A percentile compares a stretch with the other conserved stretches of the same genome.
These are phyloP conservation scores for Noctuana brunneofusca DNA, from an alignment of 2,888 invertebrate species.

Conservation along the genomic window DNA sequence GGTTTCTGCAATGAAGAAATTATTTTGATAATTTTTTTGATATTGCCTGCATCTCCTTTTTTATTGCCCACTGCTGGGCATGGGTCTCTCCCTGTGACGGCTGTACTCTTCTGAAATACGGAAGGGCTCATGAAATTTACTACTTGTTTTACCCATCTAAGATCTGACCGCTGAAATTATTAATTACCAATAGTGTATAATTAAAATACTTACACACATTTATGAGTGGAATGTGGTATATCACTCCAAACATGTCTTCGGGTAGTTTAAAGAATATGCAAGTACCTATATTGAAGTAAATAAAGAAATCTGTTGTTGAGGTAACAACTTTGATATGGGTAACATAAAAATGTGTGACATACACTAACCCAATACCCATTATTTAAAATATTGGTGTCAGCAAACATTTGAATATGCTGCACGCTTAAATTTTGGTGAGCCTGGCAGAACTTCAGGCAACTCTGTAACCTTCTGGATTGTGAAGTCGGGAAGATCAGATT, in stretches of 20 bases:
- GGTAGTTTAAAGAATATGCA: neutral
- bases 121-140: too few relatives aligned
- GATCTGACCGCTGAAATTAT: too few relatives aligned
- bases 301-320: conserved; percentile 13
- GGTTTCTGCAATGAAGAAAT: too few relatives aligned
- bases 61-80: too few relatives aligned
- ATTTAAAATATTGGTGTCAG: conserved; percentile 18
- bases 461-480: conserved; percentile 86
- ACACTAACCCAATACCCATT: conserved; percentile 13
- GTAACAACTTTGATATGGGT: conserved; percentile 28
- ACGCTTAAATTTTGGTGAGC: conserved; percentile 72
- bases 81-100: too few relatives aligned
- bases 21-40: too few relatives aligned
- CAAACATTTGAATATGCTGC: conserved; percentile 41
- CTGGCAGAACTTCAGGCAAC: conserved; percentile 83
- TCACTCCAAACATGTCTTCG: conserved; percentile 19
- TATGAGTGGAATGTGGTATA: conserved; percentile 27
- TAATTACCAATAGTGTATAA: too few relatives aligned
- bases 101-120: too few relatives aligned
- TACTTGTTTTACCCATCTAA: too few relatives aligned
- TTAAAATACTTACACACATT: conserved; percentile 18
- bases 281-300: conserved; percentile 13
- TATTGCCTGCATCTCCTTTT: too few relatives aligned
- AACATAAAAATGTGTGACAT: conserved; percentile 15
- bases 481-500: conserved; percentile 84